Base-by-base conservation (phyloP, 2,113 vertebrate species). In the Panthera tigris region DNA sequence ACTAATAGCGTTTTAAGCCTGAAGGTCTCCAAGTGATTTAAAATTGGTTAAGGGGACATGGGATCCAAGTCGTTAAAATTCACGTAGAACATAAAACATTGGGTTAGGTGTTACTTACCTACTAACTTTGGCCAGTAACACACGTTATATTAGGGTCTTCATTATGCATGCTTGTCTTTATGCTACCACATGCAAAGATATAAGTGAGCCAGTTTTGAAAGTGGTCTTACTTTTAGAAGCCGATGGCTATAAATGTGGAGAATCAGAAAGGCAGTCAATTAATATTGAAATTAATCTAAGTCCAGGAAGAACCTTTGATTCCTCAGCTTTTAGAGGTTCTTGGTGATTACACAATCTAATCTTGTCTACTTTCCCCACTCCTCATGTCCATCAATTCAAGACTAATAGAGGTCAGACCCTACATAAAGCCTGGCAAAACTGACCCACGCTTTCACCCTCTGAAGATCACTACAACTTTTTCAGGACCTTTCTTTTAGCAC, bases 271-370 rank as follows among this genome's bases (percentile, higher is more conserved):
- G 76, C 29, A 41, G 18, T 68, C 57, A 82, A 36, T 83, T 74
- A 50, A 92, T 92, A 87, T 21, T 65, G 36, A 96, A 74, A 66
- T 76, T 83, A 80, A 92, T 65, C n/a, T 92, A 95, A 89, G 4
- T 86, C 86, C 39, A 65, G 41, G 3, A 95, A 80, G 63, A 73
- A 65, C 63, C 73, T 73, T 80, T 48, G 39, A 88, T 36, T 66
- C 55, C 14, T 16, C 29, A 93, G 45, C 12, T 25, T 48, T 23
- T 66, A 82, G 76, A 82, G 36, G 13, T 39, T 18, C 66, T 39
- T 57, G 52, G 39, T 10, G n/a, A 80, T 52, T 52, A 80, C 4
- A 91, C 1, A 27, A n/a, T 66, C 41, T 74, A 83, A 50, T 63
- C 50, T 79, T 63, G 48, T 16, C 29, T 84, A 71, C 1, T 33